Percentiles rank a stretch among this genome's conserved stretches.
phyloP scores from a whole-genome alignment of 2,888 invertebrate species.

The Strigamia crassipes region DNA sequence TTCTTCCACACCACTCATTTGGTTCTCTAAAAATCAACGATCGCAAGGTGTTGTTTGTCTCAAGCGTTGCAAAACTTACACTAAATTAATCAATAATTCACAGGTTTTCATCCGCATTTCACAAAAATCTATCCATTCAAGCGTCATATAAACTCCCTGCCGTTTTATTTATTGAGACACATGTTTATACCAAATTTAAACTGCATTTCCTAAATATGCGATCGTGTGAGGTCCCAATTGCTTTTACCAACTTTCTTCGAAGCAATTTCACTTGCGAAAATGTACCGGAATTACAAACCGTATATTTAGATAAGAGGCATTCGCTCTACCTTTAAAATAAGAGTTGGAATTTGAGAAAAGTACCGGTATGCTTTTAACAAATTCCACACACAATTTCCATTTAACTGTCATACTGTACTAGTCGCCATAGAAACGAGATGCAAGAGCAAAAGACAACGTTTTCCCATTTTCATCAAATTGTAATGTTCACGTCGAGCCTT shows the following conservation, averaged over 20 bases:
- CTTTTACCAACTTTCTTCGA: not conserved
- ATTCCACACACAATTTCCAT: not conserved
- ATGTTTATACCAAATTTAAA: too few relatives aligned
- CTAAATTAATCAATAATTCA: not conserved
- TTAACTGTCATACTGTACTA: not conserved
- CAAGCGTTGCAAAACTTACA: too few relatives aligned
- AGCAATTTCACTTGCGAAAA: not conserved
- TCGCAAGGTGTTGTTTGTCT: too few relatives aligned
- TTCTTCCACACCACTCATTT: too few relatives aligned
- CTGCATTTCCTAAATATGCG: not conserved
- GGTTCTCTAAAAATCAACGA: too few relatives aligned
- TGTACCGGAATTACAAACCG: not conserved
- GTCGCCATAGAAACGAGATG: not conserved
- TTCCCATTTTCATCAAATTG: constrained; percentile 23
- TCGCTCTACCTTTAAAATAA: not conserved
- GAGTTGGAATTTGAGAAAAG: not conserved
- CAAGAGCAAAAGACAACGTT: not conserved
- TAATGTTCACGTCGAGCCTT: not conserved
- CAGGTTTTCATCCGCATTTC: too few relatives aligned
- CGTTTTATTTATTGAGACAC: too few relatives aligned
- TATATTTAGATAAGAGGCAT: not conserved
- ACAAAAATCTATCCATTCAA: too few relatives aligned
- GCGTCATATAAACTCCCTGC: too few relatives aligned
- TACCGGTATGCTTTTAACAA: constrained; percentile 13
- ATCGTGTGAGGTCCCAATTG: not conserved